Evolutionary conservation across 2,113 vertebrate genomes (phyloP).

Genomic region (Zeus faber): DNA sequence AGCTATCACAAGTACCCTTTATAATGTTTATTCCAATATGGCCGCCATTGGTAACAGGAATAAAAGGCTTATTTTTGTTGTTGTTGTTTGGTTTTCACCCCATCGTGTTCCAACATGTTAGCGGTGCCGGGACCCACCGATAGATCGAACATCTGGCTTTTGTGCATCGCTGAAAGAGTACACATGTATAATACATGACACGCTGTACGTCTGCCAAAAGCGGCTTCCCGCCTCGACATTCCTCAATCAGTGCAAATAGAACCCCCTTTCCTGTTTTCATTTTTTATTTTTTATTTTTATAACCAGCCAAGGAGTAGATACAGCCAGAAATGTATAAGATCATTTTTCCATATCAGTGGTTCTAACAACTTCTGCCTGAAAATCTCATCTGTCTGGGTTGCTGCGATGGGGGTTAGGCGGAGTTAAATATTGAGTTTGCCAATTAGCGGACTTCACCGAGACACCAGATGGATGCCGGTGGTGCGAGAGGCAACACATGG

Average conservation of each 20-base stretch:
- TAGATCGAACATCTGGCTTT: conserved; percentile 76
- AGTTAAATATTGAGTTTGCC: conserved; percentile 55
- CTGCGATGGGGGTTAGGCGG: conserved; percentile 20
- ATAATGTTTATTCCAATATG: conserved; percentile 63
- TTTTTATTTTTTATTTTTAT: too few relatives aligned
- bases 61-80: conserved; percentile 55
- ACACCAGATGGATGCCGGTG: conserved; percentile 59
- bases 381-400: too few relatives aligned
- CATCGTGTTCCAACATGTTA: conserved; percentile 63
- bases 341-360: too few relatives aligned
- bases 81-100: conserved; percentile 59
- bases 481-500: conserved; percentile 59
- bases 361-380: too few relatives aligned
- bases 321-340: too few relatives aligned
- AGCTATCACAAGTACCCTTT: conserved; percentile 39
- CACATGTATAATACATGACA: conserved; percentile 77
- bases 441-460: conserved; percentile 33
- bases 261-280: too few relatives aligned
- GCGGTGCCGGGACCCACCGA: conserved; percentile 49
- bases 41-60: conserved; percentile 59
- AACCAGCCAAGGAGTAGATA: too few relatives aligned
- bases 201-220: conserved; percentile 73
- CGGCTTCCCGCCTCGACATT: conserved; percentile 37
- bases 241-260: conserved; percentile 61
- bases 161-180: conserved; percentile 72